Evolutionary conservation across 2,797 vertebrate species (phyloP).

Genomic region (Cossypha caffra): DNA sequence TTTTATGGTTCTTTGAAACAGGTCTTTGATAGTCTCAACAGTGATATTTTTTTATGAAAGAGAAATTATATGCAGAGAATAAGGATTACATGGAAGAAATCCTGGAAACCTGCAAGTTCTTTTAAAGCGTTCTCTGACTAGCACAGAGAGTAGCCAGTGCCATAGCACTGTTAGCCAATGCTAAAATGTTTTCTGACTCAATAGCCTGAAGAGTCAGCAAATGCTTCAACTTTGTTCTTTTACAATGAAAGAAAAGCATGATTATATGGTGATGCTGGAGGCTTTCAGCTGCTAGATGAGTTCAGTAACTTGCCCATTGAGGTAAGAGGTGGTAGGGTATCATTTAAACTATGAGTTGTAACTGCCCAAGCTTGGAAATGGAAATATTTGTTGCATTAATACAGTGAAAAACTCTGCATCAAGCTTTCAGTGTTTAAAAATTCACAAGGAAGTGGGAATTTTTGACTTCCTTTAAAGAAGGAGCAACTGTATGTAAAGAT

Average conservation of each 20-base stretch:
- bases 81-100: slow-evolving; percentile 40
- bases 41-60: not conserved
- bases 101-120: slow-evolving; percentile 40
- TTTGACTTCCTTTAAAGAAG: not conserved
- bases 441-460: not conserved
- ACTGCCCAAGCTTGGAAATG: not conserved
- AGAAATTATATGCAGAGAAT: slow-evolving; percentile 53
- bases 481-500: not conserved
- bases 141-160: not conserved
- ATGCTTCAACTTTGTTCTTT: slow-evolving; percentile 53
- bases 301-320: not conserved
- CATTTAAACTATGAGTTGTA: not conserved
- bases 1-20: not conserved
- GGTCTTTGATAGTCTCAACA: not conserved
- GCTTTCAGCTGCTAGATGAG: not conserved
- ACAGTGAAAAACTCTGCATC: not conserved
- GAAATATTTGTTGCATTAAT: not conserved
- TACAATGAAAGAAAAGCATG: not conserved
- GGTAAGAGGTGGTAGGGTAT: not conserved
- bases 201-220: slow-evolving; percentile 42
- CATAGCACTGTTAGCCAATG: not conserved
- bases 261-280: not conserved
- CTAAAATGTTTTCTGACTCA: not conserved
- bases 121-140: slow-evolving; percentile 46
- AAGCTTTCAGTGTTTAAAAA: not conserved